A percentile compares a stretch with the other conserved stretches of the same genome.
Evolutionary conservation across 2,888 invertebrate species (phyloP).

Genomic region (Caenorhabditis macrosperma): DNA sequence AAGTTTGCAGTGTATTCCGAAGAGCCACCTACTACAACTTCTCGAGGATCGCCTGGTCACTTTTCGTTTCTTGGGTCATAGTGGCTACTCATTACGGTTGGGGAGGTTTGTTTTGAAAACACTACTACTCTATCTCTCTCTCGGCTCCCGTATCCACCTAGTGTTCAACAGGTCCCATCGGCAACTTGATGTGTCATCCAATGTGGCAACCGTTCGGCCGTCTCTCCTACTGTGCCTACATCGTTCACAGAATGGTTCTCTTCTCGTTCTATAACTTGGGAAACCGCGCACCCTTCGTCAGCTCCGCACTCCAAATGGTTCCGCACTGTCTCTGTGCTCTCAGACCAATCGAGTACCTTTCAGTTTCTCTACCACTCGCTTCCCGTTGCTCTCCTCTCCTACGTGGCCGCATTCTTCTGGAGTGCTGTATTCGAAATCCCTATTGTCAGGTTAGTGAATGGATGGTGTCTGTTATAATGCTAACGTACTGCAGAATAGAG

Average conservation of each 20-base stretch:
- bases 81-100: slow-evolving; percentile 81
- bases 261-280: slow-evolving; percentile 49
- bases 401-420: slow-evolving; percentile 49
- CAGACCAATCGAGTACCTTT: neutral
- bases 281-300: slow-evolving; percentile 27
- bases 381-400: slow-evolving; percentile 42
- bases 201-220: slow-evolving; percentile 91
- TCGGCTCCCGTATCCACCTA: too few relatives aligned
- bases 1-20: slow-evolving; percentile 8
- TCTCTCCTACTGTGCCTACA: slow-evolving; percentile 93
- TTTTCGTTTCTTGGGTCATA: slow-evolving; percentile 81
- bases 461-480: too few relatives aligned
- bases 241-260: slow-evolving; percentile 81
- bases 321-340: too few relatives aligned
- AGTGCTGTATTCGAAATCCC: slow-evolving; percentile 55
- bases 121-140: neutral
- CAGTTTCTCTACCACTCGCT: slow-evolving; percentile 36
- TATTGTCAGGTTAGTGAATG: slow-evolving; percentile 18
- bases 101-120: slow-evolving; percentile 62
- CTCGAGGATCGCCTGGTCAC: slow-evolving; percentile 80
- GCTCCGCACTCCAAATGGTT: slow-evolving; percentile 52
- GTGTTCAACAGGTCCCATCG: slow-evolving; percentile 82
- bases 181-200: slow-evolving; percentile 88
- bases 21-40: slow-evolving; percentile 60
- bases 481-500: slow-evolving; percentile 15